These are phyloP conservation scores for Nasonia vitripennis DNA, from an alignment of 1,140 invertebrate species.

Conservation along the genomic window DNA sequence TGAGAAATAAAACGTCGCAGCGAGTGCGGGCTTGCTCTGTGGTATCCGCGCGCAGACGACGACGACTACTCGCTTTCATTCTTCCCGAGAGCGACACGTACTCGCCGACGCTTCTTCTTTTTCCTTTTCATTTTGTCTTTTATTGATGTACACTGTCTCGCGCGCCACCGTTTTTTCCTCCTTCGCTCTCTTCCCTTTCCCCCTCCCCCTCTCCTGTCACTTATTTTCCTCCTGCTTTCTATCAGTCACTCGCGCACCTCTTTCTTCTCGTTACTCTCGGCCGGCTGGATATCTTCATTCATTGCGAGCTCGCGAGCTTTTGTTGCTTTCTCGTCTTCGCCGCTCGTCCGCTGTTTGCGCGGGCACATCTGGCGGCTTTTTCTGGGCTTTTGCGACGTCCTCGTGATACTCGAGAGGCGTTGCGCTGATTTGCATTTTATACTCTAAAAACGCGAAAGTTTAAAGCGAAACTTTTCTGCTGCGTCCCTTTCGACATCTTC, in stretches of 20 bases:
- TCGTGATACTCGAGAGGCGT: too few relatives aligned
- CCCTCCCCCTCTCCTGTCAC: slow-evolving; percentile 27
- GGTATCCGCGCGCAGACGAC: slow-evolving; percentile 11
- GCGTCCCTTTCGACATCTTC: not conserved
- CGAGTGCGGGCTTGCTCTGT: slow-evolving; percentile 14
- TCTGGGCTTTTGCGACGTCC: not conserved
- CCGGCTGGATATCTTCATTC: slow-evolving; percentile 42
- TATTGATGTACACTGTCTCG: slow-evolving; percentile 27
- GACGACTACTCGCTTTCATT: slow-evolving; percentile 27
- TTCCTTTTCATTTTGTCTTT: slow-evolving; percentile 38
- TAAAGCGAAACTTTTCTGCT: too few relatives aligned
- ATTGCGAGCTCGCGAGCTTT: not conserved
- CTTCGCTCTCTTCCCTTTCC: slow-evolving; percentile 22
- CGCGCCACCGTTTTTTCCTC: slow-evolving; percentile 22
- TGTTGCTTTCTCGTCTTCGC: not conserved
- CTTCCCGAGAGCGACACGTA: slow-evolving; percentile 24
- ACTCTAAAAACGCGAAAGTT: not conserved
- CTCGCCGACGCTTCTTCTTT: not conserved
- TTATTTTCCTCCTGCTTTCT: slow-evolving; percentile 40
- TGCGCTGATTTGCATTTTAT: too few relatives aligned
- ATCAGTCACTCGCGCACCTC: slow-evolving; percentile 35
- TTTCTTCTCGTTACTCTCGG: slow-evolving; percentile 43
- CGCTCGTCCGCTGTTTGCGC: not conserved
- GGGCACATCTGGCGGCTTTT: not conserved
- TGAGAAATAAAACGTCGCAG: slow-evolving; percentile 67